phyloP scores from a whole-genome alignment of 23 tunicate genomes.

The Ciona savignyi region DNA sequence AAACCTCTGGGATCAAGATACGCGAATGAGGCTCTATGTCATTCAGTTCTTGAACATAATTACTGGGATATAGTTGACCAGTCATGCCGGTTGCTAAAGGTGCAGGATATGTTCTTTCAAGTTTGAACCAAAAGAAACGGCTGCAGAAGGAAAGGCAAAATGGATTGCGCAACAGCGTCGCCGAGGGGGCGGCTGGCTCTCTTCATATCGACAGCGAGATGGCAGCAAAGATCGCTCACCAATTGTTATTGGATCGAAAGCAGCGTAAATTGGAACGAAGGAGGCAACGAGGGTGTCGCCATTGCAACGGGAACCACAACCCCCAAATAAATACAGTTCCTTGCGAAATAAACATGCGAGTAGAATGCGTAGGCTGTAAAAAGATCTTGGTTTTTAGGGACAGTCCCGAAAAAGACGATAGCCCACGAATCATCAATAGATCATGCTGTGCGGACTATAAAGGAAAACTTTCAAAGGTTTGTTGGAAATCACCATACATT shows the following conservation, averaged over 20 bases:
- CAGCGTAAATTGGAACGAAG: background rate
- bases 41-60: too few relatives aligned
- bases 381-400: background rate
- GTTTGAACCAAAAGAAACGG: background rate
- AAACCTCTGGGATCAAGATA: too few relatives aligned
- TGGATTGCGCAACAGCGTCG: background rate
- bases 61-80: too few relatives aligned
- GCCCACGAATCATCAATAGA: background rate
- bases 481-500: background rate
- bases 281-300: background rate
- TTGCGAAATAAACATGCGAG: background rate
- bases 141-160: background rate
- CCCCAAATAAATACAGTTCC: background rate
- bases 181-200: background rate
- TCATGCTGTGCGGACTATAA: background rate
- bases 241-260: background rate
- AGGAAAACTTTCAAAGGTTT: background rate
- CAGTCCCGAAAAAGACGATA: background rate
- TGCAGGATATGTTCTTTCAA: background rate
- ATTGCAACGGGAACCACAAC: background rate
- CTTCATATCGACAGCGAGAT: background rate
- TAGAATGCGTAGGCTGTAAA: background rate
- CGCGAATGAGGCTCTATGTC: too few relatives aligned
- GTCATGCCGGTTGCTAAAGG: background rate
- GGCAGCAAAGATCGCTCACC: slow-evolving; percentile 1